Evolutionary conservation across 2,797 vertebrate species (phyloP), one percentile per base, ranked within the genome.

Genomic region (Peromyscus attwateri): DNA sequence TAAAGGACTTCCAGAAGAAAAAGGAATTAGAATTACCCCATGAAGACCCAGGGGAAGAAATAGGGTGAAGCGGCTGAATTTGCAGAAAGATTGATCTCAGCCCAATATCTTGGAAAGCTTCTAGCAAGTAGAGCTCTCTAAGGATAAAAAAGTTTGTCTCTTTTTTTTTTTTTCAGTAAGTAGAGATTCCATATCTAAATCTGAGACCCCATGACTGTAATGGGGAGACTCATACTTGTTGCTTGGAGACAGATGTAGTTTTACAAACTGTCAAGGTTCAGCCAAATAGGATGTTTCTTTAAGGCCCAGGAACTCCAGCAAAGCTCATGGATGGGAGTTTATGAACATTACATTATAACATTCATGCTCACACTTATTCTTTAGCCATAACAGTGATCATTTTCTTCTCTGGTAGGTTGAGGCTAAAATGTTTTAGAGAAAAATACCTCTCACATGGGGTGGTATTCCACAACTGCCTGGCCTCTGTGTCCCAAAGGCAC

Each of bases 261-360:
- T 92, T 85, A 62, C 40, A 92, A 23, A 90, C n/a, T 52, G 29
- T 34, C 49, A 60, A 79, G 6, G 16, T 81, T 73, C 46, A 31
- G 60, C 76, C 29, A 34, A 93, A 80, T 3, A 75, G n/a, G 34
- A 19, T 93, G 70, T 92, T 89, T 96, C 57, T 85, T 88, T 94
- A 96, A 79, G 82, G 12, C 68, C 40, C 79, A 62, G 49, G 14
- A 17, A 89, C 79, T 64, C 94, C 31, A 80, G 25, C 25, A 73
- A 71, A 80, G 64, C 75, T 81, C 82, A 75, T 77, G 83, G 71
- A 82, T 90, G 93, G 80, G 77, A 89, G 85, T 92, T 71, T 62
- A 87, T 60, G 62, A 66, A 37, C 60, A 31, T 64, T 60, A 17
- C 37, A 17, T 57, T 68, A n/a, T 7, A 68, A 29, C 40, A n/a